Percentiles rank a stretch among this genome's conserved stretches.
Conservation (phyloP, 2,888 invertebrate genomes). For the Cheilosia scutellata region DNA sequence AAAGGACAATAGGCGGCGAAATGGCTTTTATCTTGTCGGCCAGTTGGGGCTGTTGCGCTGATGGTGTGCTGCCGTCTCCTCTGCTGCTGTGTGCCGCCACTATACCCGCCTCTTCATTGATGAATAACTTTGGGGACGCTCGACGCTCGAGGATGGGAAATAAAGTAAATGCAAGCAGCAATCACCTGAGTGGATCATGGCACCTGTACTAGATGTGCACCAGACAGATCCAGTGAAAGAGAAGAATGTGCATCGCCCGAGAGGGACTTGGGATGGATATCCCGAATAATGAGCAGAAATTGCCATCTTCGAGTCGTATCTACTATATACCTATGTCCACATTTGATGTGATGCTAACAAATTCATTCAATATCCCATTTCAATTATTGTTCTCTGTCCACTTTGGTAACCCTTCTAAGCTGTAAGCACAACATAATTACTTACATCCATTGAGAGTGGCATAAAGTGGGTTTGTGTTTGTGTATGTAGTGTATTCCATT, state of each 20-base stretch:
- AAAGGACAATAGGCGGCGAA: slow-evolving; percentile 56
- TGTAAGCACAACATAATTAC: slow-evolving; percentile 22
- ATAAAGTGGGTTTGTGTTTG: too few relatives aligned
- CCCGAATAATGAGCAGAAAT: too few relatives aligned
- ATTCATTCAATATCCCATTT: too few relatives aligned
- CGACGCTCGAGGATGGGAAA: background rate
- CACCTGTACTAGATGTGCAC: background rate
- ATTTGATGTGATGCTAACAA: too few relatives aligned
- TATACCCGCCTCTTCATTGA: background rate
- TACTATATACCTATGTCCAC: too few relatives aligned
- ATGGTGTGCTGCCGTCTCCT: background rate
- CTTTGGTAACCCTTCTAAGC: slow-evolving; percentile 6
- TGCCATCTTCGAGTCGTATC: too few relatives aligned
- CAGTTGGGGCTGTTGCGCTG: slow-evolving; percentile 2
- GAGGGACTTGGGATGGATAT: too few relatives aligned
- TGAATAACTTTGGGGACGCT: slow-evolving; percentile 12
- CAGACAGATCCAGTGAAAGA: background rate
- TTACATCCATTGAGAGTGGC: background rate
- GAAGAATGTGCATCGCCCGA: background rate
- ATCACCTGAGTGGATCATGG: slow-evolving; percentile 5
- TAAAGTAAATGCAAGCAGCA: slow-evolving; percentile 4
- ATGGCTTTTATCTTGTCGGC: slow-evolving; percentile 43
- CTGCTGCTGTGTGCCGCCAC: slow-evolving; percentile 1
- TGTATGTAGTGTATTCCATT: too few relatives aligned
- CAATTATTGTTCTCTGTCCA: background rate